These are phyloP conservation scores for Triplophysa rosa DNA, from an alignment of 2,113 vertebrate species.

Conservation along the genomic window DNA sequence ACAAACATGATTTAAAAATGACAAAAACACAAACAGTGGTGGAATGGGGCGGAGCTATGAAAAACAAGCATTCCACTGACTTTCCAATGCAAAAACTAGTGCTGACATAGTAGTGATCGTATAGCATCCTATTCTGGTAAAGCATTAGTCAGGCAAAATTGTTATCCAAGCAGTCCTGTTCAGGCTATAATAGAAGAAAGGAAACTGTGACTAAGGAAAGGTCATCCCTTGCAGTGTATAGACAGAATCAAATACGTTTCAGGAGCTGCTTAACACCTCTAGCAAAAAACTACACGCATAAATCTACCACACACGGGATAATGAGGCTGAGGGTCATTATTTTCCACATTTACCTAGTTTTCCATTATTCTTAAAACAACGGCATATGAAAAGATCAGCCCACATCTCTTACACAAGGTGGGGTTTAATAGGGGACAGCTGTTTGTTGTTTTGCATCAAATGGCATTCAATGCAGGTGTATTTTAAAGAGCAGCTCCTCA, in stretches of 20 bases:
- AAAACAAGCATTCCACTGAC: background rate
- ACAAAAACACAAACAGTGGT: background rate
- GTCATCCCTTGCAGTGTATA: constrained; percentile 25
- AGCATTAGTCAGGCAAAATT: constrained; percentile 38
- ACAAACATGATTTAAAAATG: too few relatives aligned
- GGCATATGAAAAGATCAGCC: constrained; percentile 4
- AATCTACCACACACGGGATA: constrained; percentile 31
- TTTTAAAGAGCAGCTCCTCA: background rate
- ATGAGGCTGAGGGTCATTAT: constrained; percentile 32
- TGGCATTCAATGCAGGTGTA: background rate
- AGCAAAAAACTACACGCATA: constrained; percentile 39
- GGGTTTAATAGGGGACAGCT: constrained; percentile 17
- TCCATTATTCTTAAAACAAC: constrained; percentile 16
- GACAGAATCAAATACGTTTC: constrained; percentile 29
- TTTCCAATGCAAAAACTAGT: constrained; percentile 20
- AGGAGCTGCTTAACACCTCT: constrained; percentile 16
- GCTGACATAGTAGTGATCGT: constrained; percentile 36
- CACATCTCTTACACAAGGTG: background rate
- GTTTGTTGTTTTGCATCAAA: constrained; percentile 30
- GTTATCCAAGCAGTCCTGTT: constrained; percentile 17
- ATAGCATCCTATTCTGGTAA: constrained; percentile 48
- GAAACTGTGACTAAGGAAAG: constrained; percentile 17
- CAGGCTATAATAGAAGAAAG: constrained; percentile 30
- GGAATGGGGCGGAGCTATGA: background rate
- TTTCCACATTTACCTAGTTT: constrained; percentile 16